Conservation (phyloP, 2,113 vertebrate species). For the Ammodytes dubius region DNA sequence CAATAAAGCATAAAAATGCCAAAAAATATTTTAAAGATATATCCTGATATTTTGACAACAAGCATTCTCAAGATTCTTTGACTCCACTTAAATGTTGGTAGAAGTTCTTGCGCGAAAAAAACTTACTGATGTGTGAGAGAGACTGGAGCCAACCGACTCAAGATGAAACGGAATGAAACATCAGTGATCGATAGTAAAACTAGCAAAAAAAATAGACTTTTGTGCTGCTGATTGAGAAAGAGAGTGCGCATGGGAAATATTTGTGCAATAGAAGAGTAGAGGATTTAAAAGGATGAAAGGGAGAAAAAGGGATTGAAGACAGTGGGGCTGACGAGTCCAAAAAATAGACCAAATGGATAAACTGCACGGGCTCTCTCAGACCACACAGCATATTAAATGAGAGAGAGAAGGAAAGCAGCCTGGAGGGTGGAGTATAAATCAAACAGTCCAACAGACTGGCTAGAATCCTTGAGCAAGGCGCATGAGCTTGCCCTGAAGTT, state of each 20-base stretch:
- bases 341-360: slow-evolving; percentile 24
- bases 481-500: slow-evolving; percentile 22
- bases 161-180: slow-evolving; percentile 80
- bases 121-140: background rate
- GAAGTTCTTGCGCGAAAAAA: slow-evolving; percentile 16
- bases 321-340: slow-evolving; percentile 32
- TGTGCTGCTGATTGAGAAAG: slow-evolving; percentile 27
- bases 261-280: background rate
- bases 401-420: slow-evolving; percentile 24
- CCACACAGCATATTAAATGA: slow-evolving; percentile 42
- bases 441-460: slow-evolving; percentile 26
- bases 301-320: slow-evolving; percentile 3
- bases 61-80: no score
- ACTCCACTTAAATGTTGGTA: background rate
- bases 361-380: slow-evolving; percentile 8
- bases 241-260: slow-evolving; percentile 28
- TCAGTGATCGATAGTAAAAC: slow-evolving; percentile 46
- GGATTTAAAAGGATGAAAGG: slow-evolving; percentile 35
- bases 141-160: slow-evolving; percentile 17
- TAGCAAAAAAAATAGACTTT: slow-evolving; percentile 6
- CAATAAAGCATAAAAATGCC: no score
- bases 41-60: no score
- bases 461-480: background rate
- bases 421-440: slow-evolving; percentile 18
- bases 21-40: no score